Evolutionary conservation across 2,888 invertebrate genomes (phyloP).

Genomic region (Hirtodrosophila trivittata): DNA sequence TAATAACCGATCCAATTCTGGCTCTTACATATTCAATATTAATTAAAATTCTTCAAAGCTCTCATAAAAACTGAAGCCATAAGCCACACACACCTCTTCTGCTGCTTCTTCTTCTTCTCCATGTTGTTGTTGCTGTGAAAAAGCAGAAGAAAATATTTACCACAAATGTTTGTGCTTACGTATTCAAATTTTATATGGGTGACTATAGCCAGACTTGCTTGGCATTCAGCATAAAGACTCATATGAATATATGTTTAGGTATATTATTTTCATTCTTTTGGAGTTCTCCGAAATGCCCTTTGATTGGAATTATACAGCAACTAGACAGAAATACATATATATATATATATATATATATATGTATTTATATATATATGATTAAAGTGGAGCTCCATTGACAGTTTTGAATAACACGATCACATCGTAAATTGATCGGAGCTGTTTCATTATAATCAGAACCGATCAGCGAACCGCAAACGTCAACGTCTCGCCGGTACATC

Average conservation of each 20-base stretch:
- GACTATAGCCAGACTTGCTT: too few species aligned
- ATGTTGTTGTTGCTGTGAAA: too few species aligned
- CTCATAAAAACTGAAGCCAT: not conserved
- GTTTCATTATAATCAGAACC: conserved; percentile 14
- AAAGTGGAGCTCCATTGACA: conserved; percentile 29
- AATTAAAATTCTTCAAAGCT: not conserved
- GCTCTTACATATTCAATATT: not conserved
- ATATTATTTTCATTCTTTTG: not conserved
- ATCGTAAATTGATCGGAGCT: conserved; percentile 38
- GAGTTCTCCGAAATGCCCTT: conserved; percentile 24
- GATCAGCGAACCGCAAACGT: conserved; percentile 42
- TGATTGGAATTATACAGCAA: too few species aligned
- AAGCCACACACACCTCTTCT: too few species aligned
- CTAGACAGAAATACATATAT: not conserved
- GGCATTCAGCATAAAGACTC: too few species aligned
- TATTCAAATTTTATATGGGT: too few species aligned
- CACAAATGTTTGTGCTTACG: too few species aligned
- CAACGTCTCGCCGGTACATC: conserved; percentile 34
- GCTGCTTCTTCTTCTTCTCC: too few species aligned
- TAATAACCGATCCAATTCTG: too few species aligned
- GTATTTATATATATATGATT: not conserved
- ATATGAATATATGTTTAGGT: not conserved
- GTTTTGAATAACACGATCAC: conserved; percentile 35
- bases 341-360: conserved; percentile 4
- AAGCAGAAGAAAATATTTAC: too few species aligned